Percentiles rank a stretch among this genome's conserved stretches.
Evolutionary conservation across 2,797 vertebrate genomes (phyloP).

Genomic region (Lerista edwardsae): DNA sequence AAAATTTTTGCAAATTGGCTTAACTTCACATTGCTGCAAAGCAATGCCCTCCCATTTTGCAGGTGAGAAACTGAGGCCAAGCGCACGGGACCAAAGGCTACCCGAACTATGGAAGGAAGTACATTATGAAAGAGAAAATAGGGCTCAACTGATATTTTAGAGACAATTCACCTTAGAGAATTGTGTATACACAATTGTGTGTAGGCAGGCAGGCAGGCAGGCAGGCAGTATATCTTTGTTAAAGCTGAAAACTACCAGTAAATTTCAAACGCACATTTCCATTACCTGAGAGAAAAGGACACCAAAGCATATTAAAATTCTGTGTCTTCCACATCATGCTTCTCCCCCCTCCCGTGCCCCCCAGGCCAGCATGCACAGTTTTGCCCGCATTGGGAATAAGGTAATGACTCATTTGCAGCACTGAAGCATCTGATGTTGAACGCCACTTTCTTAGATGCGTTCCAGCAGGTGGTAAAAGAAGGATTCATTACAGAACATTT

Average conservation of each 20-base stretch:
- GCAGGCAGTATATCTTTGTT: too few species aligned
- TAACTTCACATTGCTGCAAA: too few species aligned
- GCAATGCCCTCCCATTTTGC: too few species aligned
- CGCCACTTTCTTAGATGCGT: neutral
- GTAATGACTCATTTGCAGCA: neutral
- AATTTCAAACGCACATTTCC: conserved; percentile 45
- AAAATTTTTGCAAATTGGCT: too few species aligned
- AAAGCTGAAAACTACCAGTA: conserved; percentile 58
- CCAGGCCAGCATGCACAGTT: neutral
- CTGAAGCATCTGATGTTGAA: neutral
- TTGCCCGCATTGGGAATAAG: neutral
- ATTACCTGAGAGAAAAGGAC: conserved; percentile 14
- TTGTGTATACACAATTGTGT: too few species aligned
- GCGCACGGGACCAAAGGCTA: too few species aligned
- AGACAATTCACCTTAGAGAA: conserved; percentile 2
- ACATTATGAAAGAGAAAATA: neutral
- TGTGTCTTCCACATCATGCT: too few species aligned
- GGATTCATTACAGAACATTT: conserved; percentile 30
- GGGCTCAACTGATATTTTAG: neutral
- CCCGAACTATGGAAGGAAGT: too few species aligned
- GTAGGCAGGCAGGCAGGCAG: too few species aligned
- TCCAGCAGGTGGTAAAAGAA: conserved; percentile 43
- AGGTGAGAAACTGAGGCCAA: too few species aligned
- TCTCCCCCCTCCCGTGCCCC: neutral
- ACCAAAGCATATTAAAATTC: neutral